A percentile compares a stretch with the other conserved stretches of the same genome.
Conservation (phyloP, 2,888 invertebrate genomes). For the Nebria brevicollis region DNA sequence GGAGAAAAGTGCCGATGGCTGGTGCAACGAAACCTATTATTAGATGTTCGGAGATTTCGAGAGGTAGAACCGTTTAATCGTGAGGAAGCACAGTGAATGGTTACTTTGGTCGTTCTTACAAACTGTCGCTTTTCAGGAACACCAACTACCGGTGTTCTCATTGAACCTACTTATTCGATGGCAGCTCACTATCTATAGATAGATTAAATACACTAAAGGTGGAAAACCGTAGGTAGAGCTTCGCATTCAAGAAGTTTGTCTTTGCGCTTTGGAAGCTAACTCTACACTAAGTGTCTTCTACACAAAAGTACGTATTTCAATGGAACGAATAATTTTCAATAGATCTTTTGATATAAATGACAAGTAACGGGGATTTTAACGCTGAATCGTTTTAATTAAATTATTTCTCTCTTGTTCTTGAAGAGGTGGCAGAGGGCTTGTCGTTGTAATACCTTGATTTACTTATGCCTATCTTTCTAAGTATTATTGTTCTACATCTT, state of each 20-base stretch:
- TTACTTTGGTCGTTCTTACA: constrained; percentile 9
- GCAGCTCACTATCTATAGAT: background rate
- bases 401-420: constrained; percentile 26
- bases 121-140: constrained; percentile 26
- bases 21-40: constrained; percentile 33
- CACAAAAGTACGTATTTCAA: constrained; percentile 41
- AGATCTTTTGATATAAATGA: constrained; percentile 28
- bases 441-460: background rate
- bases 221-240: constrained; percentile 7
- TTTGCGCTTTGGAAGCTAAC: constrained; percentile 22
- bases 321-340: constrained; percentile 41
- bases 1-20: constrained; percentile 13
- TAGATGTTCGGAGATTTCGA: constrained; percentile 20
- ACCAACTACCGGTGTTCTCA: constrained; percentile 17
- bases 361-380: constrained; percentile 29
- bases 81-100: constrained; percentile 6
- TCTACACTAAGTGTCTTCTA: constrained; percentile 31
- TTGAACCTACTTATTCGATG: constrained; percentile 7
- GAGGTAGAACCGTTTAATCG: background rate
- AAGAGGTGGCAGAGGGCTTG: background rate
- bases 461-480: background rate
- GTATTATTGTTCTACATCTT: background rate
- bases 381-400: constrained; percentile 29
- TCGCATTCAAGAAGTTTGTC: constrained; percentile 38
- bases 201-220: background rate